Evolutionary conservation across 2,888 invertebrate genomes (phyloP).

Genomic region (Rhogogaster chlorosoma): DNA sequence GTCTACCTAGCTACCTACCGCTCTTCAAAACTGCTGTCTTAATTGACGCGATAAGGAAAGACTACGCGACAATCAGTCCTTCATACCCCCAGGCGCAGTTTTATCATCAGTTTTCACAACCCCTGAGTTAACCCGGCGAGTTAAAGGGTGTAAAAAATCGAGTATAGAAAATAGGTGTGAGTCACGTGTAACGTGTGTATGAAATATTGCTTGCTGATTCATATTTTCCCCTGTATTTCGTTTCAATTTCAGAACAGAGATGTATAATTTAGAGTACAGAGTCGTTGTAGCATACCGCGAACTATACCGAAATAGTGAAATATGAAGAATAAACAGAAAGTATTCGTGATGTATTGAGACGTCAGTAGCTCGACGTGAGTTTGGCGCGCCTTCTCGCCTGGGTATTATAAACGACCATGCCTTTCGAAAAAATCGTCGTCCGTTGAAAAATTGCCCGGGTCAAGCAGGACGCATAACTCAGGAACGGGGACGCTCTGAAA

Average conservation of each 20-base stretch:
- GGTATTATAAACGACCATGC: slow-evolving; percentile 51
- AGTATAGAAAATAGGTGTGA: not conserved
- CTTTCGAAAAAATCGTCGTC: slow-evolving; percentile 54
- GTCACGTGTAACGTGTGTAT: not conserved
- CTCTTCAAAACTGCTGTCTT: slow-evolving; percentile 34
- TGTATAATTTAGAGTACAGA: not conserved
- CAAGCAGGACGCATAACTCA: slow-evolving; percentile 55
- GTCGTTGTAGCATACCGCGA: not conserved
- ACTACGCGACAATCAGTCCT: slow-evolving; percentile 16
- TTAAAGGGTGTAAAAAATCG: not conserved
- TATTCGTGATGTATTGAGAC: slow-evolving; percentile 54
- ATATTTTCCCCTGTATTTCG: not conserved
- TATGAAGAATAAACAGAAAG: slow-evolving; percentile 53
- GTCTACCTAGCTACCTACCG: not conserved
- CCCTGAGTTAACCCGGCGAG: slow-evolving; percentile 7
- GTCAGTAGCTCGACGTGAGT: slow-evolving; percentile 49
- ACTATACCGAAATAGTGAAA: slow-evolving; percentile 46
- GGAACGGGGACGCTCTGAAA: slow-evolving; percentile 36
- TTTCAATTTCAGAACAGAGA: not conserved
- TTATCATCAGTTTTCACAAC: slow-evolving; percentile 20
- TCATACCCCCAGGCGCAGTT: slow-evolving; percentile 5
- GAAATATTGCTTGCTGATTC: not conserved
- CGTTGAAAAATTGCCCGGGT: slow-evolving; percentile 54
- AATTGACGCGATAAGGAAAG: slow-evolving; percentile 39
- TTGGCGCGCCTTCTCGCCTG: slow-evolving; percentile 49